Evolutionary conservation across 2,113 vertebrate genomes (phyloP), one percentile per base, ranked within the genome.

Genomic region (Leucopsar rothschildi): DNA sequence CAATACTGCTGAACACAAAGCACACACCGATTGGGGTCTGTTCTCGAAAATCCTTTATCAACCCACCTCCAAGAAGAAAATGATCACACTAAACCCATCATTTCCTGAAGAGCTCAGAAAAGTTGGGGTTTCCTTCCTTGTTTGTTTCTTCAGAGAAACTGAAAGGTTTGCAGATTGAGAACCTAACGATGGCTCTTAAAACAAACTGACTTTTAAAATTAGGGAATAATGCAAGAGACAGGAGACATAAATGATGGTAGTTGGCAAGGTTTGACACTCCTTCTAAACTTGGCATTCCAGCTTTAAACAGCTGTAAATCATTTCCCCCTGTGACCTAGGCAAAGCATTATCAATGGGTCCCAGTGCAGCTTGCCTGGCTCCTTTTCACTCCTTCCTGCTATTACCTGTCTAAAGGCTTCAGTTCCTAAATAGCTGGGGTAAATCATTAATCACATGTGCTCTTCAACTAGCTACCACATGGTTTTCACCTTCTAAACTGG

Each of bases 111-210:
- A 82, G 21, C 23, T 71, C 60, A 72, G 69, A 82, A 59, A 89
- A 84, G 27, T 25, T 7, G 22, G 17, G 18, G 2, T 6, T 69
- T 40, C 31, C 9, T 7, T 7, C 52, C 25, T 71, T 44, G 5
- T 61, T 89, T 82, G 37, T 56, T 76, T 76, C 57, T 89, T 29
- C 19, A 50, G 45, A 80, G 81, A 85, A 87, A 76, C 10, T 1
- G 23, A 69, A 94, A 92, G 22, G 18, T 82, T 93, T 75, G 28
- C n/a, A 77, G 59, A 85, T n/a, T 87, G 86, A 95, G 91, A 92
- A 87, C 53, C 39, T 96, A 84, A 64, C 92, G 57, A 76, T 23
- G 52, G 39, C 29, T 90, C 45, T 94, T 78, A 47, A 82, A 90
- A 72, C 33, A 82, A 86, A 20, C 18, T 31, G 23, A 53, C 35